Percentiles rank a stretch among this genome's conserved stretches.
phyloP scores from a whole-genome alignment of 2,888 invertebrate species.

The Lagria hirta region DNA sequence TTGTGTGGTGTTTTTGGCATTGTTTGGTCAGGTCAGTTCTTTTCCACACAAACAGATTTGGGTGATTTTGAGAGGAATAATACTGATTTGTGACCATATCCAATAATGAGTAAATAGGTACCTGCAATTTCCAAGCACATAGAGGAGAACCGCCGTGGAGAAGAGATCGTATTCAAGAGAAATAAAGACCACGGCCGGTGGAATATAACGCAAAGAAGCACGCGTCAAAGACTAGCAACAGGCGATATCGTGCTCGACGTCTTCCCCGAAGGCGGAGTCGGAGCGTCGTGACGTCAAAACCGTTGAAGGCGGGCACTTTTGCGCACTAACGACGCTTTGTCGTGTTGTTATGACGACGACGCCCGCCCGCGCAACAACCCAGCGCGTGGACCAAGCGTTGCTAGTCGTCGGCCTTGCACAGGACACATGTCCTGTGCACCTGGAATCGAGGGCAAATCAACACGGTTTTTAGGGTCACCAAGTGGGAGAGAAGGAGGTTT shows the following conservation, averaged over 20 bases:
- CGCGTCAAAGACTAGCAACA: constrained; percentile 56
- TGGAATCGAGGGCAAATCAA: constrained; percentile 10
- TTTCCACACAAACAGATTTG: neutral
- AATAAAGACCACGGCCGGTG: constrained; percentile 34
- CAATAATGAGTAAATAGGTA: constrained; percentile 25
- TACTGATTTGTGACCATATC: too few species aligned
- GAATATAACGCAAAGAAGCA: constrained; percentile 42
- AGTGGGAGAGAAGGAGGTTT: too few species aligned
- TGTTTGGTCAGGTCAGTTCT: neutral
- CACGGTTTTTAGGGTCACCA: too few species aligned
- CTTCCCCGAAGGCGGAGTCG: constrained; percentile 51
- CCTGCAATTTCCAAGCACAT: constrained; percentile 48
- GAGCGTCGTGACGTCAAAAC: constrained; percentile 48
- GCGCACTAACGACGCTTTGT: constrained; percentile 49
- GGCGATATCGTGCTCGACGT: constrained; percentile 51
- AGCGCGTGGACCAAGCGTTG: constrained; percentile 42
- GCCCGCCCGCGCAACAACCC: constrained; percentile 50
- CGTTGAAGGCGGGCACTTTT: constrained; percentile 51
- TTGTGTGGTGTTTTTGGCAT: neutral
- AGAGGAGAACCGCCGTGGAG: constrained; percentile 35
- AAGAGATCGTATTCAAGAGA: constrained; percentile 19
- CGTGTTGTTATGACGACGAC: constrained; percentile 48
- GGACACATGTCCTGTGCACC: constrained; percentile 26
- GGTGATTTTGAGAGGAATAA: constrained; percentile 3
- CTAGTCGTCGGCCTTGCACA: constrained; percentile 38